These are phyloP conservation scores for Leptobrachium ailaonicum DNA, from an alignment of 2,113 vertebrate genomes.

Conservation along the genomic window DNA sequence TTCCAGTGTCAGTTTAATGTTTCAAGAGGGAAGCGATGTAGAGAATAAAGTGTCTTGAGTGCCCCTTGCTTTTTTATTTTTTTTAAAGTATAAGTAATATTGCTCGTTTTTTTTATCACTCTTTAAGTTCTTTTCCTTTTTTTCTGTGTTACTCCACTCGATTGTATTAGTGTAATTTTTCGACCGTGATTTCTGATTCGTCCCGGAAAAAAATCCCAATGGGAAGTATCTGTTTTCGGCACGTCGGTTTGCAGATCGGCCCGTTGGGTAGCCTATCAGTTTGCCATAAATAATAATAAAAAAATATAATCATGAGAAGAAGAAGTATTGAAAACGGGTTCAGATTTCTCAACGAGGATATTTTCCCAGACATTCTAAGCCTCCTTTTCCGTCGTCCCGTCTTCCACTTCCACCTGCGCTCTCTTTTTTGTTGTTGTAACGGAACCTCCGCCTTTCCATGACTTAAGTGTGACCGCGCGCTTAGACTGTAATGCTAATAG, in stretches of 20 bases:
- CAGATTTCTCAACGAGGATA: too few species aligned
- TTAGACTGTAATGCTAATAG: neutral
- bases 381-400: neutral
- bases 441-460: conserved; percentile 22
- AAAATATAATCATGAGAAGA: too few species aligned
- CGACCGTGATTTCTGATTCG: too few species aligned
- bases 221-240: neutral
- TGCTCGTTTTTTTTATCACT: too few species aligned
- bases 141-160: too few species aligned
- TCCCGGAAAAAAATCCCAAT: too few species aligned
- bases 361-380: neutral
- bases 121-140: too few species aligned
- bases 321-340: neutral
- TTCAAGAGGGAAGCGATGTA: conserved; percentile 82
- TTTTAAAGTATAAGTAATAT: too few species aligned
- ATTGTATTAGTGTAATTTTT: too few species aligned
- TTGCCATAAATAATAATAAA: too few species aligned
- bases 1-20: conserved; percentile 83
- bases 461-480: neutral
- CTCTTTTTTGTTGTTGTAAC: neutral
- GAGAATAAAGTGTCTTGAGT: conserved; percentile 79
- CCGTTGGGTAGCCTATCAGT: neutral
- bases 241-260: neutral
- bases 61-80: conserved; percentile 52
- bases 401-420: neutral